These are phyloP conservation scores for Geothlypis trichas DNA, from an alignment of 2,113 vertebrate species.

Conservation along the genomic window DNA sequence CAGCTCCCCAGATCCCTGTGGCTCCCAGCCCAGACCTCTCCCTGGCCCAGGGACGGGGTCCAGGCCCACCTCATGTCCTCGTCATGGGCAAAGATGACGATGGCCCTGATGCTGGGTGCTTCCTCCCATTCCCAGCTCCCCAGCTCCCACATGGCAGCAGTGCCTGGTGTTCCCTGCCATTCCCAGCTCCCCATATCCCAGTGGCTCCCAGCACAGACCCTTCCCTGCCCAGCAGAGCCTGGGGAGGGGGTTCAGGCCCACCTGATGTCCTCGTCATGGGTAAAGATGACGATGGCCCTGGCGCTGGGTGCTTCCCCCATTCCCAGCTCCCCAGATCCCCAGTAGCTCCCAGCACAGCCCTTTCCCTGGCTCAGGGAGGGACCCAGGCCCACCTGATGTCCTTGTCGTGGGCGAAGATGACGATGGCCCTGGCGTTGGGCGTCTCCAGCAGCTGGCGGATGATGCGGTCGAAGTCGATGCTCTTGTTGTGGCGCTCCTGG, in stretches of 20 bases:
- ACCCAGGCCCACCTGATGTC: conserved; percentile 86
- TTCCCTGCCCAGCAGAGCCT: not conserved
- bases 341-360: no score
- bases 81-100: no score
- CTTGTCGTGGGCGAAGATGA: conserved; percentile 93
- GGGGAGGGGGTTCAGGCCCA: conserved; percentile 30
- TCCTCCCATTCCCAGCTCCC: accelerated
- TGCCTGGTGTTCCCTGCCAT: not conserved
- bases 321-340: no score
- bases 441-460: conserved; percentile 90
- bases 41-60: no score
- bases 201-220: not conserved
- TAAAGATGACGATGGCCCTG: conserved; percentile 89
- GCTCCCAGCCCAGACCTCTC: no score
- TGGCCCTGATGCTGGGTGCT: no score
- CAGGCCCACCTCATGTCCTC: no score
- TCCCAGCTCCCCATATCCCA: not conserved
- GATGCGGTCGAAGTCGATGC: conserved; percentile 88
- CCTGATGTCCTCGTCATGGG: conserved; percentile 94
- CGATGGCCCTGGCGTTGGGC: conserved; percentile 84
- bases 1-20: not conserved
- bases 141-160: no score
- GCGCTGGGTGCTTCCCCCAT: no score
- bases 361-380: no score
- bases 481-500: conserved; percentile 84